These are phyloP conservation scores for Campylomormyrus tamandua DNA, from an alignment of 2,113 vertebrate species.

Conservation along the genomic window DNA sequence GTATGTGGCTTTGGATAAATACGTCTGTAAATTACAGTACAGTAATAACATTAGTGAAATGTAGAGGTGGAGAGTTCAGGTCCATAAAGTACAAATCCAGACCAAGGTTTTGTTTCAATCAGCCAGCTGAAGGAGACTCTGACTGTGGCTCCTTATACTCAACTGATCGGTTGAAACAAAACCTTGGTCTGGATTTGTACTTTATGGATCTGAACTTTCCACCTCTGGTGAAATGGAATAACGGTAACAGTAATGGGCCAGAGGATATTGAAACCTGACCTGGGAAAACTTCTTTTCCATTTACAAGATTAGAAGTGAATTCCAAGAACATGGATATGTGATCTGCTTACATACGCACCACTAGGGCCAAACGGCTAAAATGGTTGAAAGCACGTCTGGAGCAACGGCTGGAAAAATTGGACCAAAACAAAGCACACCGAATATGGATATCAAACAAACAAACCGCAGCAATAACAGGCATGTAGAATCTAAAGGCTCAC, in stretches of 20 bases:
- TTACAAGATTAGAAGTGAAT: neutral
- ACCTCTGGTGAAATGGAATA: neutral
- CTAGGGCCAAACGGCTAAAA: neutral
- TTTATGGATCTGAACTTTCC: too few relatives aligned
- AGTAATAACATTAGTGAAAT: neutral
- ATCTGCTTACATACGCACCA: neutral
- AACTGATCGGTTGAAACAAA: too few relatives aligned
- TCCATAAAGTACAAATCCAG: too few relatives aligned
- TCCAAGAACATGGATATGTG: neutral
- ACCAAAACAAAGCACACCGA: neutral
- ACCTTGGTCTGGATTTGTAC: too few relatives aligned
- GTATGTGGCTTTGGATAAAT: neutral
- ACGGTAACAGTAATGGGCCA: neutral
- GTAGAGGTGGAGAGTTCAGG: too few relatives aligned
- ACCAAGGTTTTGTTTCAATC: too few relatives aligned
- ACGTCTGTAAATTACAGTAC: neutral
- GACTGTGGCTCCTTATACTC: too few relatives aligned
- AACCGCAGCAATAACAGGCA: neutral
- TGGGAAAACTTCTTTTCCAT: neutral
- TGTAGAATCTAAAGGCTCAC: conserved; percentile 30
- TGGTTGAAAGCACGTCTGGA: neutral
- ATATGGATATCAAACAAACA: neutral
- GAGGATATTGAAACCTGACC: neutral
- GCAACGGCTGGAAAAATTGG: neutral
- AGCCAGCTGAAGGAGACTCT: too few relatives aligned